phyloP scores from a whole-genome alignment of 1,140 invertebrate species.

The Cyrtorhinus lividipennis region DNA sequence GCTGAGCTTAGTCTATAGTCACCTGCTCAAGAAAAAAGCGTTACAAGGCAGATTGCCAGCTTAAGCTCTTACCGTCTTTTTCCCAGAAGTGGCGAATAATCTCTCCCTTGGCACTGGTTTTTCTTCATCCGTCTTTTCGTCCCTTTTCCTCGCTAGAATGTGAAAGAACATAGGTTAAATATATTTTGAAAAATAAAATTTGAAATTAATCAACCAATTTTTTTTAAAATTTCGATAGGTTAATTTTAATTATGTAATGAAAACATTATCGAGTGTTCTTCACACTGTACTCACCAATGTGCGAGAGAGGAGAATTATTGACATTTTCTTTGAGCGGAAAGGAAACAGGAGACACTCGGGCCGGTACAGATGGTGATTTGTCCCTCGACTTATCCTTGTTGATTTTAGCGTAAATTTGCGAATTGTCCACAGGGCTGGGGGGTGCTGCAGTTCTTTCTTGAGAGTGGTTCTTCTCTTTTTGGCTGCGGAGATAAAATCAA shows the following conservation, averaged over 20 bases:
- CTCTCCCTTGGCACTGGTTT: conserved; percentile 16
- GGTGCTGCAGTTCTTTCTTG: not conserved
- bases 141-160: conserved; percentile 2
- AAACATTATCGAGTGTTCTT: no score
- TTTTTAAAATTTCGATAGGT: no score
- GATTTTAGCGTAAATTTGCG: not conserved
- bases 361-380: not conserved
- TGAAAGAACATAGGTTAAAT: no score
- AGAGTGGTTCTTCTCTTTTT: not conserved
- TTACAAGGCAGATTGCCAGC: no score
- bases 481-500: not conserved
- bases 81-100: not conserved
- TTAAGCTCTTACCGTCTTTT: conserved; percentile 6
- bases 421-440: not conserved
- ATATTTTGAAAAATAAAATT: no score
- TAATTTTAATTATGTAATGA: no score
- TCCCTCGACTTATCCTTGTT: not conserved
- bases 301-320: not conserved
- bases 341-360: not conserved
- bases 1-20: no score
- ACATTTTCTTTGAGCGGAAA: conserved; percentile 4
- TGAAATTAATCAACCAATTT: no score
- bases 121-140: conserved; percentile 12
- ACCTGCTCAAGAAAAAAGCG: no score
- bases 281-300: not conserved